Evolutionary conservation across 1,140 invertebrate species (phyloP), one percentile per base, ranked within the genome.

Genomic region (Bradysia coprophila): DNA sequence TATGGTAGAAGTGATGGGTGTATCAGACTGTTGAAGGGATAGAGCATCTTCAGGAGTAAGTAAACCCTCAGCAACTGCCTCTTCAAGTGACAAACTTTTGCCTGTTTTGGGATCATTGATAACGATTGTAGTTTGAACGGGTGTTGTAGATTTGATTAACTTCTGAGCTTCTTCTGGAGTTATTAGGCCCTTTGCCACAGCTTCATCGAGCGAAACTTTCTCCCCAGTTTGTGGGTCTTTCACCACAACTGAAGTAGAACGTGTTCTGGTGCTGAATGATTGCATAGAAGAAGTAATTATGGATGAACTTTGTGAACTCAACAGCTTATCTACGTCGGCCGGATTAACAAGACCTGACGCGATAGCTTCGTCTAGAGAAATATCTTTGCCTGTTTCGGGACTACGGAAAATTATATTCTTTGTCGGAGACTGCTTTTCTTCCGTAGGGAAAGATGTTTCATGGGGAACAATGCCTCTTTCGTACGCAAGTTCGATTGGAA

Each of bases 401-500:
- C 23, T 31, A 10, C 18, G 43, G 13, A 28, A 28, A 28, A 28
- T 28, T 13, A 8, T 38, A 39, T 15, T 43, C 10, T 33, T 38
- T 39, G 31, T 46, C 10, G n/a, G 6, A 11, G 33, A 9, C 15
- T 36, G 9, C n/a, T n/a, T 8, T 31, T 31, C 8, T 31, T 31
- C n/a, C 10, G 4, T 36, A n/a, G 33, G 33, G 18, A 16, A 39
- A 39, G 13, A 10, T 39, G 53, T 48, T 44, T 62, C 62, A 3
- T 57, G 54, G 2, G 61, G 56, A n/a, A 81, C 75, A 21, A 89
- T 61, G 2, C 83, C 85, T 44, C 76, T 64, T 59, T 84, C 73
- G 33, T 86, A 70, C 21, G 86, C 86, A 31, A 85, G 78, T 61
- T 87, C 75, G 49, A 82, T 69, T 1, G 79, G 74, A 28, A 87